phyloP scores from a whole-genome alignment of 2,113 vertebrate genomes.

The Stigmatopora nigra region DNA sequence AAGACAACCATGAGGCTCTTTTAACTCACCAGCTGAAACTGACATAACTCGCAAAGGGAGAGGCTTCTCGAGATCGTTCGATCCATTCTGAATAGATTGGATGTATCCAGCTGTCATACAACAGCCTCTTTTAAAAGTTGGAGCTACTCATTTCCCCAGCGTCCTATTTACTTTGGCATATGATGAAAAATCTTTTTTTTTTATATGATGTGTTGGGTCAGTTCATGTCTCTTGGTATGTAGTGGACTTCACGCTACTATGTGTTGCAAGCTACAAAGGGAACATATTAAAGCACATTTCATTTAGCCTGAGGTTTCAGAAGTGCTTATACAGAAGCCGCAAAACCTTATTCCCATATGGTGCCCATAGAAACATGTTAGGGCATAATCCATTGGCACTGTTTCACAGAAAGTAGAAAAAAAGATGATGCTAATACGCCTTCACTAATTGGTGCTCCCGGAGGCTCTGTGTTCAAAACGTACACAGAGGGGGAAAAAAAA shows the following conservation, averaged over 20 bases:
- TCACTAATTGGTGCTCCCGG: conserved; percentile 45
- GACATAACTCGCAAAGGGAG: no score
- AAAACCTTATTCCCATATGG: conserved; percentile 24
- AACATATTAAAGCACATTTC: conserved; percentile 8
- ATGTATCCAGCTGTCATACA: no score
- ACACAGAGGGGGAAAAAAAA: neutral
- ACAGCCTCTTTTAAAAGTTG: no score
- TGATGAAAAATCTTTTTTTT: neutral
- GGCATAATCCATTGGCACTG: conserved; percentile 17
- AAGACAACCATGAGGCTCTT: no score
- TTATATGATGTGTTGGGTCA: neutral
- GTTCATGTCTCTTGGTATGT: neutral
- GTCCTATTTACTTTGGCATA: no score
- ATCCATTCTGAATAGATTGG: no score
- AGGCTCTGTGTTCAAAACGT: conserved; percentile 29
- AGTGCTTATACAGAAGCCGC: conserved; percentile 22
- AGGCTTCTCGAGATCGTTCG: no score
- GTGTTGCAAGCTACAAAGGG: neutral
- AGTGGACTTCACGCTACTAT: neutral
- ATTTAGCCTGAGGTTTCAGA: conserved; percentile 9
- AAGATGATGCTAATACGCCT: conserved; percentile 42
- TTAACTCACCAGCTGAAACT: no score
- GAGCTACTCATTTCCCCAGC: no score
- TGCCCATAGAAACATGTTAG: conserved; percentile 11
- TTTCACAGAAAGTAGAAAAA: conserved; percentile 22